A percentile compares a stretch with the other conserved stretches of the same genome.
Evolutionary conservation across 2,797 vertebrate species (phyloP).

Genomic region (Percopsis omiscomaycus): DNA sequence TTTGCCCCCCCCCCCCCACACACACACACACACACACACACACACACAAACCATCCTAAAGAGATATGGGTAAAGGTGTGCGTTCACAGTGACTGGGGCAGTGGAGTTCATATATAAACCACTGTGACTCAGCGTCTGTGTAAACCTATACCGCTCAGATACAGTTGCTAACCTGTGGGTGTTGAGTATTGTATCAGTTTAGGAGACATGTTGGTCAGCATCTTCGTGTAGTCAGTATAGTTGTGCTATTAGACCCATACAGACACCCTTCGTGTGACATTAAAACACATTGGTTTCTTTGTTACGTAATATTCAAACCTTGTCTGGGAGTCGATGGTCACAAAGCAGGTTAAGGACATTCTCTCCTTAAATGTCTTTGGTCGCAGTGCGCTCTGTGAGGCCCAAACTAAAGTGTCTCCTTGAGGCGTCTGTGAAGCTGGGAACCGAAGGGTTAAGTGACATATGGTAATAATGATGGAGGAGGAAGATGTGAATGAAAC

Average conservation of each 20-base stretch:
- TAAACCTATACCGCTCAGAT: conserved; percentile 58
- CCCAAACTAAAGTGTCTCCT: conserved; percentile 12
- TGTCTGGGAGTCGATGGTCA: too few relatives aligned
- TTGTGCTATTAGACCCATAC: too few relatives aligned
- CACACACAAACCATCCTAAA: background rate
- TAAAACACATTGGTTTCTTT: too few relatives aligned
- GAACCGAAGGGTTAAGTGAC: conserved; percentile 76
- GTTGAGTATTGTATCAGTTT: conserved; percentile 37
- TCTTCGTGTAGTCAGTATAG: conserved; percentile 9
- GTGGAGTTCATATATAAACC: conserved; percentile 27
- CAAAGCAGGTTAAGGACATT: too few relatives aligned
- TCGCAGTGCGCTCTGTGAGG: background rate
- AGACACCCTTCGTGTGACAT: too few relatives aligned
- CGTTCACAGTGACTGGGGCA: conserved; percentile 5
- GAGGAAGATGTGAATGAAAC: conserved; percentile 74
- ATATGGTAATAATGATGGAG: conserved; percentile 79
- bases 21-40: too few relatives aligned
- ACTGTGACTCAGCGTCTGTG: conserved; percentile 54
- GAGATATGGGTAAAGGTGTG: conserved; percentile 16
- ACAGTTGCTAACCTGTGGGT: conserved; percentile 44
- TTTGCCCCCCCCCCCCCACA: conserved; percentile 7
- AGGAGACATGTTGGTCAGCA: conserved; percentile 14
- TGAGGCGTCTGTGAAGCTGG: conserved; percentile 51
- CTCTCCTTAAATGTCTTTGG: too few relatives aligned
- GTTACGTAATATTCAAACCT: too few relatives aligned